Evolutionary conservation across 2,113 vertebrate species (phyloP).

Genomic region (Centropus bengalensis): DNA sequence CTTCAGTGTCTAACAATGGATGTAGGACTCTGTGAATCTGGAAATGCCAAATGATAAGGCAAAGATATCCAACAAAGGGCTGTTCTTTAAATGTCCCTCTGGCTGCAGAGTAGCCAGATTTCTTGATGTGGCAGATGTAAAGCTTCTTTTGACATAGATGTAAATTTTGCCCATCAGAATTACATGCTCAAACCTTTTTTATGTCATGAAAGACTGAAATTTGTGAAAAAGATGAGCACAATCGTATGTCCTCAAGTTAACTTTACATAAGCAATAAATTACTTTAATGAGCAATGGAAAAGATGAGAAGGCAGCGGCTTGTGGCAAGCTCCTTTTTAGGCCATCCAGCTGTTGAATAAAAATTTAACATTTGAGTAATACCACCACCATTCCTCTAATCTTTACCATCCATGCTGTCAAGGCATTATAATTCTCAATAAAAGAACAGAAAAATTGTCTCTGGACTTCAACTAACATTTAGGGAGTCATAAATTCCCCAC

Average conservation of each 20-base stretch:
- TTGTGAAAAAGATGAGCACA: background rate
- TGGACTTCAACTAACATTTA: background rate
- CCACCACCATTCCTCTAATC: constrained; percentile 11
- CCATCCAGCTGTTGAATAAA: constrained; percentile 4
- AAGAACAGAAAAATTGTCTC: background rate
- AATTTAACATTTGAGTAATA: background rate
- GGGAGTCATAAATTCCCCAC: background rate
- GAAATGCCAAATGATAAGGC: background rate
- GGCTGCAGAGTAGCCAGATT: background rate
- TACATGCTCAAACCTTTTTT: background rate
- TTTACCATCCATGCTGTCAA: background rate
- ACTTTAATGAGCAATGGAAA: constrained; percentile 10
- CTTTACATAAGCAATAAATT: background rate
- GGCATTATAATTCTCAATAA: background rate
- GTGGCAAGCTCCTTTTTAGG: background rate
- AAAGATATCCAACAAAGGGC: background rate
- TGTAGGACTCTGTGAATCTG: background rate
- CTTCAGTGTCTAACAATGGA: background rate
- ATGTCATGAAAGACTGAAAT: background rate
- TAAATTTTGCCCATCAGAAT: background rate
- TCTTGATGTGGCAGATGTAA: background rate
- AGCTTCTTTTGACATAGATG: background rate
- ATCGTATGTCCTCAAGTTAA: background rate
- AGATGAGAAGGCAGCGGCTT: background rate
- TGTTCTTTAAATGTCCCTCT: background rate